Percentiles rank a stretch among this genome's conserved stretches.
Conservation (phyloP, 2,888 invertebrate genomes). For the Perizoma affinitatum region DNA sequence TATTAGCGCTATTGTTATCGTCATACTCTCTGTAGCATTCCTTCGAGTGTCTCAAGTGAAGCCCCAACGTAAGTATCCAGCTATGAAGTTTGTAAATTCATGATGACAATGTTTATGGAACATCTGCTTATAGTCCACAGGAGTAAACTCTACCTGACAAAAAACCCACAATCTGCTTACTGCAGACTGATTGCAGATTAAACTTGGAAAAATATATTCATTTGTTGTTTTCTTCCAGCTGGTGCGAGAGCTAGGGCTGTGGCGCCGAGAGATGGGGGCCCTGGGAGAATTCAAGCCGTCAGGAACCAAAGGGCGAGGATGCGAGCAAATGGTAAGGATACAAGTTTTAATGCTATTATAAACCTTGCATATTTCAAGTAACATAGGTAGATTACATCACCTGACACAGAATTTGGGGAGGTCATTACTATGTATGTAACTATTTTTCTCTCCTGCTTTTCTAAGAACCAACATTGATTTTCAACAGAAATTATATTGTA, state of each 20-base stretch:
- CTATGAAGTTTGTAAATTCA: background rate
- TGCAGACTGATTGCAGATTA: too few species aligned
- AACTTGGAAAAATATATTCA: too few species aligned
- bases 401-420: too few species aligned
- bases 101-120: background rate
- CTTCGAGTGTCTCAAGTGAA: conserved; percentile 62
- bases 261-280: conserved; percentile 81
- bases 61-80: conserved; percentile 57
- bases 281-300: conserved; percentile 88
- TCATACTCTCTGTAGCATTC: conserved; percentile 65
- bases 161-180: too few species aligned
- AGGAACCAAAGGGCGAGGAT: conserved; percentile 88
- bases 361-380: too few species aligned
- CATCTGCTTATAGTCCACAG: conserved; percentile 2
- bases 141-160: too few species aligned
- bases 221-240: conserved; percentile 40
- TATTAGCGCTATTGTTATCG: conserved; percentile 68
- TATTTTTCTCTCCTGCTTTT: too few species aligned
- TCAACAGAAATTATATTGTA: too few species aligned
- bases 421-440: too few species aligned
- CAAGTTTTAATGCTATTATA: too few species aligned
- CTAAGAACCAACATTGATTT: too few species aligned
- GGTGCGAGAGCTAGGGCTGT: conserved; percentile 68
- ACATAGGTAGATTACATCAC: too few species aligned
- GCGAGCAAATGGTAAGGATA: conserved; percentile 80